phyloP scores from a whole-genome alignment of 2,888 invertebrate genomes.

The Caradrina clavipalpis region DNA sequence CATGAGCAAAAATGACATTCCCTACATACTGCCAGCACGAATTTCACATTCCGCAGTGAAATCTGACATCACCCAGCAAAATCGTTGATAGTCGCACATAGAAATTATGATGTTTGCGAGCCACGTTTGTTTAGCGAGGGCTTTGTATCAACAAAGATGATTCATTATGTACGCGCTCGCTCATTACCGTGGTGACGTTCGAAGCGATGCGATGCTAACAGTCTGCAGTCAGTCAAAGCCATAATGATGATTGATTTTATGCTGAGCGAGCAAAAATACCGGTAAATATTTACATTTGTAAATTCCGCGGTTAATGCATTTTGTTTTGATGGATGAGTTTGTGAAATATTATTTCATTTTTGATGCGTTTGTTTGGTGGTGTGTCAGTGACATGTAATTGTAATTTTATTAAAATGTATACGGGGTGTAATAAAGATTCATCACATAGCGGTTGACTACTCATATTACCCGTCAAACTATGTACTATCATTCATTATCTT shows the following conservation, averaged over 20 bases:
- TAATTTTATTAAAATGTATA: neutral
- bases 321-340: constrained; percentile 41
- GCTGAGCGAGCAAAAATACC: constrained; percentile 28
- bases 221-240: constrained; percentile 23
- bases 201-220: constrained; percentile 50
- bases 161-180: constrained; percentile 73
- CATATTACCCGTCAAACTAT: no score
- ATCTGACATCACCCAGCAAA: constrained; percentile 38
- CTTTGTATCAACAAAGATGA: constrained; percentile 68
- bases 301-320: constrained; percentile 16
- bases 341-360: neutral
- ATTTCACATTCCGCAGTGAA: neutral
- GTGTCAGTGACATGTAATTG: neutral
- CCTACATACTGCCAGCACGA: neutral
- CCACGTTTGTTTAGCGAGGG: constrained; percentile 61
- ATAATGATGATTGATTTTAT: constrained; percentile 62
- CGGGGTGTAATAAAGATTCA: no score
- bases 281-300: constrained; percentile 28
- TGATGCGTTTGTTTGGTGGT: neutral
- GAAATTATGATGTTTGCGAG: constrained; percentile 57
- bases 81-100: constrained; percentile 35
- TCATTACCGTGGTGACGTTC: constrained; percentile 68
- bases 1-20: no score
- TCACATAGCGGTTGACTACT: no score
- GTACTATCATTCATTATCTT: no score